Percentiles rank a stretch among this genome's conserved stretches.
Evolutionary conservation across 53 echinoderm and acorn worm genomes (phyloP).

Genomic region (Echinometra lucunter): DNA sequence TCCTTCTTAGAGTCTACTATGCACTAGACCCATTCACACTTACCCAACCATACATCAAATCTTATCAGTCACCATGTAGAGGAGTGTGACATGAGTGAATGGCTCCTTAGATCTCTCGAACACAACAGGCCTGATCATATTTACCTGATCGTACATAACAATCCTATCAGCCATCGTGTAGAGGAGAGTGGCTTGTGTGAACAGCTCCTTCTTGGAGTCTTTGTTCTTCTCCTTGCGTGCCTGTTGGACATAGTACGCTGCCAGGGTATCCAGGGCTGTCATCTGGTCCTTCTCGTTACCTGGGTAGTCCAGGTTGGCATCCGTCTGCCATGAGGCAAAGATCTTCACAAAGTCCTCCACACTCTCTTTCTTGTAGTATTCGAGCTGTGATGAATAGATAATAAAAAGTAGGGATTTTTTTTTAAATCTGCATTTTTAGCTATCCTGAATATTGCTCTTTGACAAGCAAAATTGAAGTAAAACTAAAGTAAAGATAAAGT

Average conservation of each 20-base stretch:
- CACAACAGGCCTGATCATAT: not conserved
- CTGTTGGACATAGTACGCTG: slow-evolving; percentile 98
- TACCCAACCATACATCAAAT: slow-evolving; percentile 99
- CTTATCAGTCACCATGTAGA: slow-evolving; percentile 98
- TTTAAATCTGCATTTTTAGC: too few species aligned
- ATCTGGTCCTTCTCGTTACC: slow-evolving; percentile 99
- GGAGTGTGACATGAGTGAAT: slow-evolving; percentile 95
- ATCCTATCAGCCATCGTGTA: slow-evolving; percentile 99
- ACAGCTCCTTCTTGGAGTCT: slow-evolving; percentile 95
- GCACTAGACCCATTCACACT: not conserved
- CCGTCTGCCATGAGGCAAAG: slow-evolving; percentile 94
- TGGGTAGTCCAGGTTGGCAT: slow-evolving; percentile 90
- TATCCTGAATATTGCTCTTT: too few species aligned
- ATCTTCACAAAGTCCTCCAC: slow-evolving; percentile 99
- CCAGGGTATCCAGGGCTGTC: slow-evolving; percentile 97
- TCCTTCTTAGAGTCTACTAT: too few species aligned
- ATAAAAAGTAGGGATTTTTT: too few species aligned
- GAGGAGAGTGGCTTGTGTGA: slow-evolving; percentile 95
- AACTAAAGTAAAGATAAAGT: too few species aligned
- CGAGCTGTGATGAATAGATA: slow-evolving; percentile 73
- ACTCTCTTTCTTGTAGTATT: slow-evolving; percentile 93
- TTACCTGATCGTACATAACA: slow-evolving; percentile 99
- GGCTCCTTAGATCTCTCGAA: slow-evolving; percentile 79
- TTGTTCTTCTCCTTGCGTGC: slow-evolving; percentile 97
- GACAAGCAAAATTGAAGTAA: too few species aligned